Conservation (phyloP, 2,888 invertebrate species). For the Calameuta idolon region DNA sequence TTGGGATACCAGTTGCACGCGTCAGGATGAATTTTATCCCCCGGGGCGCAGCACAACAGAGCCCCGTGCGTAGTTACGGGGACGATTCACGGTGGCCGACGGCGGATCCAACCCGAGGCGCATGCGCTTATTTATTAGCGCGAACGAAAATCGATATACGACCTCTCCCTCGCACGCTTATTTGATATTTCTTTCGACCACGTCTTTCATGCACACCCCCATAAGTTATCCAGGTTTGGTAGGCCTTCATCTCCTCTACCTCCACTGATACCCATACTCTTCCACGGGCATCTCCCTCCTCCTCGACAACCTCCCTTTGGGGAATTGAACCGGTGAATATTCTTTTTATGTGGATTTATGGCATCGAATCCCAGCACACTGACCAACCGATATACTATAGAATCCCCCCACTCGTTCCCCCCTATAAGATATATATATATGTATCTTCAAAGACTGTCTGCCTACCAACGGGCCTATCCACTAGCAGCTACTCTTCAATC, state of each 20-base stretch:
- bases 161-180: slow-evolving; percentile 28
- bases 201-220: slow-evolving; percentile 24
- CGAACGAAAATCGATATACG: slow-evolving; percentile 60
- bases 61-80: slow-evolving; percentile 10
- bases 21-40: slow-evolving; percentile 48
- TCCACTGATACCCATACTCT: neutral
- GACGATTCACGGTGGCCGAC: neutral
- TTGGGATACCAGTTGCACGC: slow-evolving; percentile 57
- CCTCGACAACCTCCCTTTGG: neutral
- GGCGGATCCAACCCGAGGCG: slow-evolving; percentile 35
- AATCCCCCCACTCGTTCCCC: neutral
- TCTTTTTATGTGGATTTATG: slow-evolving; percentile 10
- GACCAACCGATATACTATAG: neutral
- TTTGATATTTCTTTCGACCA: slow-evolving; percentile 48
- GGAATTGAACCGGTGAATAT: slow-evolving; percentile 7
- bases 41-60: slow-evolving; percentile 22
- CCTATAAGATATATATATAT: neutral
- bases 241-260: neutral
- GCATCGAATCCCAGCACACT: neutral
- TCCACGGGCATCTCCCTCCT: neutral
- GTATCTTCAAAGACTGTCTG: neutral
- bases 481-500: neutral
- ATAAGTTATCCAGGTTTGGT: neutral
- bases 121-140: slow-evolving; percentile 61
- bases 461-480: neutral